phyloP scores from a whole-genome alignment of 2,797 vertebrate genomes.

The Pristis pectinata region DNA sequence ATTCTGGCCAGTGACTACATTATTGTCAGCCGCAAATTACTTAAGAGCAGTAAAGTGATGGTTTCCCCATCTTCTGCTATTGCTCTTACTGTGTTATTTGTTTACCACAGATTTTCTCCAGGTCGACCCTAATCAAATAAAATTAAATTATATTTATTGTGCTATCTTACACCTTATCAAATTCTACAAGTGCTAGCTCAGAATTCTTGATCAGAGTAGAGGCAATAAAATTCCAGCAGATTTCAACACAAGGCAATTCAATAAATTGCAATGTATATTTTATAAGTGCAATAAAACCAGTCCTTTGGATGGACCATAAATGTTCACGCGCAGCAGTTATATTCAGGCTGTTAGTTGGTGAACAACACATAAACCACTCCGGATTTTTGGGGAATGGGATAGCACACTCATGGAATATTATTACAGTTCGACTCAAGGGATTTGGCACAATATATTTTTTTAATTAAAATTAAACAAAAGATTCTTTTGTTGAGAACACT shows the following conservation, averaged over 20 bases:
- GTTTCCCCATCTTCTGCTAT: not conserved
- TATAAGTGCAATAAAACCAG: constrained; percentile 71
- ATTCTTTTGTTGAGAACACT: not conserved
- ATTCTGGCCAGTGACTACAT: not conserved
- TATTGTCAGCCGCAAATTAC: not conserved
- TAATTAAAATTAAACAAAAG: constrained; percentile 34
- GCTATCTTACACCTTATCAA: constrained; percentile 61
- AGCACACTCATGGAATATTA: constrained; percentile 43
- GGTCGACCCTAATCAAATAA: constrained; percentile 61
- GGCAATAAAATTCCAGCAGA: constrained; percentile 74
- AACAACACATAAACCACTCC: not conserved
- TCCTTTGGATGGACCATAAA: constrained; percentile 54
- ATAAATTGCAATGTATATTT: constrained; percentile 76
- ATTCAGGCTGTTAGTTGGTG: constrained; percentile 40
- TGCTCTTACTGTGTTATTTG: not conserved
- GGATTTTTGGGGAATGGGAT: not conserved
- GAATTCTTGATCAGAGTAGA: constrained; percentile 70
- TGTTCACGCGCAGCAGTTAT: constrained; percentile 43
- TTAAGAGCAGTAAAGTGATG: not conserved
- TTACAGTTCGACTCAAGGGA: constrained; percentile 48
- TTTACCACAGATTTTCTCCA: constrained; percentile 49
- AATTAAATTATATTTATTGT: constrained; percentile 72
- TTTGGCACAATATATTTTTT: constrained; percentile 40
- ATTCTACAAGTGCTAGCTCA: constrained; percentile 66
- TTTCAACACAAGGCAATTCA: constrained; percentile 71